phyloP scores from a whole-genome alignment of 2,113 vertebrate species.

The Thunnus maccoyii region DNA sequence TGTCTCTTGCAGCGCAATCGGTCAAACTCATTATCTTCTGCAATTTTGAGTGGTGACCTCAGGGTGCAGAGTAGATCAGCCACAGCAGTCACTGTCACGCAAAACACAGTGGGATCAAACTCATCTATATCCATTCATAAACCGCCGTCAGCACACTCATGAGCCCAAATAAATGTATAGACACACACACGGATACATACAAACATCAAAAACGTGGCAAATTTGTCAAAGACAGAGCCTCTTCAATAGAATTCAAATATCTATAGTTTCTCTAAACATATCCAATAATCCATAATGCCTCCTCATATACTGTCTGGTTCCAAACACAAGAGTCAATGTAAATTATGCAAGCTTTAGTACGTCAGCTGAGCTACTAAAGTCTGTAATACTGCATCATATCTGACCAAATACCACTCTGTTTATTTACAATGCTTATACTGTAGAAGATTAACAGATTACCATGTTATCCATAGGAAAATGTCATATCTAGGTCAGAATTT shows the following conservation, averaged over 20 bases:
- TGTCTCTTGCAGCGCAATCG: constrained; percentile 18
- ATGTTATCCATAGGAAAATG: constrained; percentile 46
- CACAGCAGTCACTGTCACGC: constrained; percentile 1
- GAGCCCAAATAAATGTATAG: not conserved
- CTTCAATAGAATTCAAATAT: not conserved
- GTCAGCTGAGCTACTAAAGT: constrained; percentile 22
- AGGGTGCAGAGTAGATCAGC: constrained; percentile 33
- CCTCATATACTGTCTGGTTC: not conserved
- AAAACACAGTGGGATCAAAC: constrained; percentile 30
- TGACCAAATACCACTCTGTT: constrained; percentile 23
- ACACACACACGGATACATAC: not conserved
- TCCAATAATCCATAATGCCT: not conserved
- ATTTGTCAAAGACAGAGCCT: not conserved
- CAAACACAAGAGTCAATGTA: not conserved
- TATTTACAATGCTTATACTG: constrained; percentile 23
- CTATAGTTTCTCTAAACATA: not conserved
- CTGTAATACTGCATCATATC: constrained; percentile 17
- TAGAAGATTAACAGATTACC: constrained; percentile 66
- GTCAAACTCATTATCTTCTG: constrained; percentile 52
- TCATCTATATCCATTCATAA: constrained; percentile 16
- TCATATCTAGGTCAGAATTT: constrained; percentile 64
- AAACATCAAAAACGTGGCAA: not conserved
- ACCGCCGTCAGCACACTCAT: not conserved
- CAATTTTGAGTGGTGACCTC: constrained; percentile 30
- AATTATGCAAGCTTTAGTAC: constrained; percentile 26